Evolutionary conservation across 2,113 vertebrate species (phyloP).

Genomic region (Tauraco erythrolophus): DNA sequence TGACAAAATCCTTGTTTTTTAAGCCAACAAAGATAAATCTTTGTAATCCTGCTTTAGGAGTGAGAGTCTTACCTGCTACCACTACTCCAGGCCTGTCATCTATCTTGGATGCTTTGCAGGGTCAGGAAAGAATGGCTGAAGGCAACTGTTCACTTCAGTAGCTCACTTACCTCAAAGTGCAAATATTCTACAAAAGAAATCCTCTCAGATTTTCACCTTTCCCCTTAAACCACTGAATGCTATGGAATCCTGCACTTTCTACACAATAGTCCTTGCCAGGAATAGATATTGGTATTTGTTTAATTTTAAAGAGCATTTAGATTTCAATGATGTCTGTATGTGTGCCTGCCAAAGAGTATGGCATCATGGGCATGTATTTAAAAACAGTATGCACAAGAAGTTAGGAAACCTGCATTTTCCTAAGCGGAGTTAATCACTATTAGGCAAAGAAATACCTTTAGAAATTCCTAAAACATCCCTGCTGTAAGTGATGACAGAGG

Average conservation of each 20-base stretch:
- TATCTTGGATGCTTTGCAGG: background rate
- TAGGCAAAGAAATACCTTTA: background rate
- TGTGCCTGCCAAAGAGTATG: background rate
- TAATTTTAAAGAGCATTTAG: background rate
- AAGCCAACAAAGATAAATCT: background rate
- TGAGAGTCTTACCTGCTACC: background rate
- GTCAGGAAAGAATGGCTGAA: background rate
- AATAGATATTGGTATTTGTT: background rate
- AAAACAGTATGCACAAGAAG: background rate
- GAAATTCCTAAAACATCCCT: background rate
- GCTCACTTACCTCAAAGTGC: background rate
- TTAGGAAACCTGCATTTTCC: background rate
- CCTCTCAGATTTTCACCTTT: background rate
- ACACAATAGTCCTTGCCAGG: background rate
- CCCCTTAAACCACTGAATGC: background rate
- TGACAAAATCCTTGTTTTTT: background rate
- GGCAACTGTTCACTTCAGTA: background rate
- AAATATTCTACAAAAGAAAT: background rate
- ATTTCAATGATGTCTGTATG: fast-evolving
- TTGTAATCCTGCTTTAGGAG: background rate
- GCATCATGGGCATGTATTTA: background rate
- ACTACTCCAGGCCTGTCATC: background rate
- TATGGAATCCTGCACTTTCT: background rate
- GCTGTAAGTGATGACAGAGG: background rate
- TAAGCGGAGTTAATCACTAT: background rate